Evolutionary conservation across 2,888 invertebrate species (phyloP).

Genomic region (Augochlorella aurata): DNA sequence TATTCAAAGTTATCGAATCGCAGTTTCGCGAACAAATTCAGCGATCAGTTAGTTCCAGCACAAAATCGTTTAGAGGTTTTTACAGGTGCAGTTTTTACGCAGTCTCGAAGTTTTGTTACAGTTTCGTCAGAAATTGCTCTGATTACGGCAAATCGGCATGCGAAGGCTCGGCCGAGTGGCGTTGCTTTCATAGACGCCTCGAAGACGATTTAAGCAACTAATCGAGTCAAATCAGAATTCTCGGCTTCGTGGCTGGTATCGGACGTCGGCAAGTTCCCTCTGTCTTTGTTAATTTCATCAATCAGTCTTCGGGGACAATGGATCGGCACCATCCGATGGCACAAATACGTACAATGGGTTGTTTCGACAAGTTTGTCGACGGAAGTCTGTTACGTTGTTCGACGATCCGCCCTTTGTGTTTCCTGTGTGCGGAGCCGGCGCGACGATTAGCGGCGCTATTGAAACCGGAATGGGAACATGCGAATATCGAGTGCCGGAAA

Average conservation of each 20-base stretch:
- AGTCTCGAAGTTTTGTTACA: too few relatives aligned
- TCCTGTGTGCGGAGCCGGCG: background rate
- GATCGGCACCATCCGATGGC: constrained; percentile 16
- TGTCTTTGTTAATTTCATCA: constrained; percentile 51
- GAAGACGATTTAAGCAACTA: constrained; percentile 20
- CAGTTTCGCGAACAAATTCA: too few relatives aligned
- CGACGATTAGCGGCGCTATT: constrained; percentile 29
- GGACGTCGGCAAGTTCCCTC: background rate
- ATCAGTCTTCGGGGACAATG: constrained; percentile 36
- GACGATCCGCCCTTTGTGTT: constrained; percentile 35
- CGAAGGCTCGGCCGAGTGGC: background rate
- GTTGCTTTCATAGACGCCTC: constrained; percentile 14
- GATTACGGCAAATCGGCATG: constrained; percentile 22
- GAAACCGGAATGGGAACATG: constrained; percentile 20
- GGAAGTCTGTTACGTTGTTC: constrained; percentile 44
- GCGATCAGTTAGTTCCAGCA: too few relatives aligned
- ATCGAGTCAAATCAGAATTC: constrained; percentile 29
- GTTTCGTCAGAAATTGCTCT: background rate
- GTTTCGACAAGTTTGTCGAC: constrained; percentile 45
- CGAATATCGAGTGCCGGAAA: constrained; percentile 32
- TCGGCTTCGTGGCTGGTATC: constrained; percentile 3
- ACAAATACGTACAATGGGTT: constrained; percentile 41
- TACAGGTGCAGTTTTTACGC: too few relatives aligned
- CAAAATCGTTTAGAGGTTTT: too few relatives aligned
- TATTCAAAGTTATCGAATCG: too few relatives aligned